Base-by-base conservation (phyloP, 2,113 vertebrate species). In the Channa maculata region DNA sequence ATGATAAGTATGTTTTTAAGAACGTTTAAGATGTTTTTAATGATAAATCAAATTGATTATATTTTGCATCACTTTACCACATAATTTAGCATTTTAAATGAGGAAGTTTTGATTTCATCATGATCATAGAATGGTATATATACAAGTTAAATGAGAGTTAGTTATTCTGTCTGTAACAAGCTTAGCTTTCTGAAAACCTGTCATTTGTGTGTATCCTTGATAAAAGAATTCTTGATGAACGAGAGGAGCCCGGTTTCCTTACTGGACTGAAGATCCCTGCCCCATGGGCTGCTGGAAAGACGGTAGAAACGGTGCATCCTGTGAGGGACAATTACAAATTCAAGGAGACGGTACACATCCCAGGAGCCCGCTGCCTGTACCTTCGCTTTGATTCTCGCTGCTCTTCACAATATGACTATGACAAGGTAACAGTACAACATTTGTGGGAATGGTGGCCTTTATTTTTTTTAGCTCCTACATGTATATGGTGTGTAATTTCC, bases 301-400 rank as follows among this genome's bases (percentile, higher is more conserved):
- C 97, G 0, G 97, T 99, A 63, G 98, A 99, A 91, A 99, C 97
- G 0, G 96, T 98, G 13, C 98, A 99, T 72, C 98, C 98, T 0
- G 98, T 99, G 75, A 95, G 97, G 89, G 98, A 99, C 93, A 99
- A 99, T 84, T 99, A 98, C 80, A 99, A 99, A 61, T 99, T 99
- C 90, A 99, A 99, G 84, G 98, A 99, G 84, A 99, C 97, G 0
- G 97, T 99, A 3, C 97, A 98, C 77, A 98, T 99, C 73, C 98
- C 97, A 10, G 98, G 98, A 85, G 98, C 98, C 8, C 97, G 97
- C 65, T 99, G 97, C 83, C 90, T 99, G 8, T 99, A 99, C 73
- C 96, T 99, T 63, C 95, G 97, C 85, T 99, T 99, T 85, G 98
- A 99, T 83, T 96, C 95, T 77, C 95, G 97, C 83, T 99, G 97